These are phyloP conservation scores for Drosophila suzukii DNA, from an alignment of 1,140 invertebrate species.

Conservation along the genomic window DNA sequence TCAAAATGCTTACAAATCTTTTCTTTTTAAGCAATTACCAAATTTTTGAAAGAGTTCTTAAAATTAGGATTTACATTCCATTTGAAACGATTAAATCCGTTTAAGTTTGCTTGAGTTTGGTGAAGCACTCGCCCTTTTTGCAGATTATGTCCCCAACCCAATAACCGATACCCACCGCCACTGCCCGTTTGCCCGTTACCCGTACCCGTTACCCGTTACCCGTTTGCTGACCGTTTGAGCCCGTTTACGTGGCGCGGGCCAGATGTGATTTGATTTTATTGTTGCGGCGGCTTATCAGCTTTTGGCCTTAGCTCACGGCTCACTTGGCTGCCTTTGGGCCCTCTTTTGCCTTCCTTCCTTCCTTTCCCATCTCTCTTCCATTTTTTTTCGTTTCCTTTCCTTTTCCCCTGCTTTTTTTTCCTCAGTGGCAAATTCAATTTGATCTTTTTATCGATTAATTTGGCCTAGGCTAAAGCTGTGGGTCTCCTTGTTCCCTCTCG, in stretches of 20 bases:
- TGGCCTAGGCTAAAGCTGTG: constrained; percentile 35
- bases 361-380: neutral
- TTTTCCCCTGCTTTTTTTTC: neutral
- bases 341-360: constrained; percentile 1
- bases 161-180: neutral
- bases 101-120: neutral
- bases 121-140: neutral
- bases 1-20: too few relatives aligned
- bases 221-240: constrained; percentile 7
- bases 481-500: constrained; percentile 4
- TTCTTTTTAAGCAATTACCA: too few relatives aligned
- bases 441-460: constrained; percentile 71
- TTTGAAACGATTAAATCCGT: neutral
- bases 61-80: neutral
- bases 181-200: neutral
- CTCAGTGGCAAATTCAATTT: constrained; percentile 36
- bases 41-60: neutral
- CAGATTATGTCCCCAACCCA: neutral
- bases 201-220: constrained; percentile 9
- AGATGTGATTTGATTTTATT: constrained; percentile 79
- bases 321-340: constrained; percentile 44
- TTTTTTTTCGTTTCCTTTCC: neutral
- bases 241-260: constrained; percentile 18
- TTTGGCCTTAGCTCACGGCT: constrained; percentile 50
- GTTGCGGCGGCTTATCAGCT: constrained; percentile 78